Percentiles rank a stretch among this genome's conserved stretches.
Evolutionary conservation across 2,113 vertebrate species (phyloP).

Genomic region (Seriola dumerili): DNA sequence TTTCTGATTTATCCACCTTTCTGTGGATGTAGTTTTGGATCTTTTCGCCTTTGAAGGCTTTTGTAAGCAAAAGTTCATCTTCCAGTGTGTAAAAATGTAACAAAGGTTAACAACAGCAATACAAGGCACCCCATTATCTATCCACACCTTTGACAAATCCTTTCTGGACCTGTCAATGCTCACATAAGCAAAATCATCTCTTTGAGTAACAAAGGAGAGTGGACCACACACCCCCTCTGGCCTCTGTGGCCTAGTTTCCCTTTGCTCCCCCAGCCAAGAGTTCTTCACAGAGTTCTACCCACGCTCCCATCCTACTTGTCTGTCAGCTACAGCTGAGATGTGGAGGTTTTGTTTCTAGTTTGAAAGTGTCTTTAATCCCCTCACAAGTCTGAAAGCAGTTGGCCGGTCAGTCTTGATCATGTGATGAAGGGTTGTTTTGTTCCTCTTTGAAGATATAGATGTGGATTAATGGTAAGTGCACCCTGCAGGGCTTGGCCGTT

Average conservation of each 20-base stretch:
- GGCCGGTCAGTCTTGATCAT: constrained; percentile 84
- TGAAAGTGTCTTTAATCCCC: constrained; percentile 89
- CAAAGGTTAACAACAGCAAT: constrained; percentile 3
- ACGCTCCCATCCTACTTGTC: constrained; percentile 75
- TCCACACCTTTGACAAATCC: constrained; percentile 52
- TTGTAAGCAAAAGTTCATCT: constrained; percentile 21
- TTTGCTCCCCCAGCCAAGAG: constrained; percentile 63
- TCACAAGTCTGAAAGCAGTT: constrained; percentile 84
- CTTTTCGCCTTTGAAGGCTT: constrained; percentile 22
- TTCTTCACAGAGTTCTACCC: constrained; percentile 60
- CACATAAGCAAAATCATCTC: constrained; percentile 62
- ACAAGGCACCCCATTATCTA: constrained; percentile 37
- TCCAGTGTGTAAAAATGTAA: not conserved
- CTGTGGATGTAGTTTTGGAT: not conserved
- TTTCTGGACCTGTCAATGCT: constrained; percentile 43
- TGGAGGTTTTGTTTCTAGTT: constrained; percentile 82
- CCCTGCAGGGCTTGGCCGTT: constrained; percentile 30
- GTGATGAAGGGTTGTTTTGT: constrained; percentile 79
- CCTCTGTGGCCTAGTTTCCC: constrained; percentile 67
- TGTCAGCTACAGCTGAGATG: constrained; percentile 75
- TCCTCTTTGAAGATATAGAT: constrained; percentile 65
- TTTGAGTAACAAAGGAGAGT: constrained; percentile 45
- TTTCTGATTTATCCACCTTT: not conserved
- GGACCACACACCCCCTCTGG: constrained; percentile 57
- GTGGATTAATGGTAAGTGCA: constrained; percentile 46